Conservation (phyloP, 2,888 invertebrate genomes). For the Venustoraphidia nigricollis region DNA sequence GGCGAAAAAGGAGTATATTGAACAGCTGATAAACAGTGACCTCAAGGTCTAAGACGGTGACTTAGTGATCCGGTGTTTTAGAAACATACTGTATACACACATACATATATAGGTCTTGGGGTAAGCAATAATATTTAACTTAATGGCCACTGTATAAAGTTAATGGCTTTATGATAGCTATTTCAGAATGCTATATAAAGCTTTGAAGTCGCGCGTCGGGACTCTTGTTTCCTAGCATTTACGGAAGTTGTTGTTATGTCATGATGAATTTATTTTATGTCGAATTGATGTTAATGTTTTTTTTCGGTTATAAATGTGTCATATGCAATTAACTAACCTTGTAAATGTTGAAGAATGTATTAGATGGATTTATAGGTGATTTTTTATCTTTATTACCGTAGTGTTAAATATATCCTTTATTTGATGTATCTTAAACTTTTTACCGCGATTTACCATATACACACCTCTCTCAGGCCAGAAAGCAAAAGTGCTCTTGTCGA, state of each 20-base stretch:
- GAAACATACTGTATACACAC: no score
- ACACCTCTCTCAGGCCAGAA: no score
- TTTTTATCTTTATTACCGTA: no score
- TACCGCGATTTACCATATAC: no score
- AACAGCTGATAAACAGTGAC: no score
- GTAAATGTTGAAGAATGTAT: background rate
- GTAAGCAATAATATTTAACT: slow-evolving; percentile 3
- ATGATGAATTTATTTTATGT: slow-evolving; percentile 1
- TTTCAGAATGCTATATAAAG: background rate
- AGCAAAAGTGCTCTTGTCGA: no score
- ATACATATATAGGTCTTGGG: background rate
- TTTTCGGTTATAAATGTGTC: background rate
- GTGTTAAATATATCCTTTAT: no score
- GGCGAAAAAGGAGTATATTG: no score
- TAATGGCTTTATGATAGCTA: slow-evolving; percentile 3
- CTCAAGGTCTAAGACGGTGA: no score
- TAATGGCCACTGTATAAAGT: slow-evolving; percentile 3
- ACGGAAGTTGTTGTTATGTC: background rate
- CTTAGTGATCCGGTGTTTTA: no score
- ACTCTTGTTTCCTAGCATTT: background rate
- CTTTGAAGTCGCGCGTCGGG: no score
- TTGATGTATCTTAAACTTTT: no score
- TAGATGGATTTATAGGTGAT: background rate
- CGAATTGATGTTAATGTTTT: background rate
- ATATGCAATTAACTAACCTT: background rate